A percentile compares a stretch with the other conserved stretches of the same genome.
phyloP scores from a whole-genome alignment of 2,888 invertebrate genomes.

The Conus canariensis region DNA sequence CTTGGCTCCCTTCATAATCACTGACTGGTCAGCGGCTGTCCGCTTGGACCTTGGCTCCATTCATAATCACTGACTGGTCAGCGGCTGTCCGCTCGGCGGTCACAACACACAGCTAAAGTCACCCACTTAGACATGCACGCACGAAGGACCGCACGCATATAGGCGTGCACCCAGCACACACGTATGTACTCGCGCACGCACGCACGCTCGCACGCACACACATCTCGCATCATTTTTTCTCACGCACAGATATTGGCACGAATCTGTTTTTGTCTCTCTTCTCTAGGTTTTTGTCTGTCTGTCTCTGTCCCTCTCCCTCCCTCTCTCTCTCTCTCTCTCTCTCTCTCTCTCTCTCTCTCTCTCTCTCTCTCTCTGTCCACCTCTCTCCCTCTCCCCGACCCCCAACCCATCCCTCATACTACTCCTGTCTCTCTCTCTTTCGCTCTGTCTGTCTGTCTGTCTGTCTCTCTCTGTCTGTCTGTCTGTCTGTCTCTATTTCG shows the following conservation, averaged over 20 bases:
- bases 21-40: no score
- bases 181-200: no score
- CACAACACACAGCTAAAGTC: no score
- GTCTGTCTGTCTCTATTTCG: no score
- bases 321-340: background rate
- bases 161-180: no score
- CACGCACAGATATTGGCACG: no score
- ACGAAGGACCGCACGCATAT: no score
- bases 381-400: background rate
- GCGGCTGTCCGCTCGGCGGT: no score
- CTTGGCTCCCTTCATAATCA: background rate
- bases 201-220: no score
- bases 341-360: background rate
- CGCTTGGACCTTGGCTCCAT: background rate
- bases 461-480: no score
- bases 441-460: background rate
- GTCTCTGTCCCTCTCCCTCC: background rate
- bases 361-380: background rate
- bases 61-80: background rate
- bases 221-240: no score
- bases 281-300: background rate
- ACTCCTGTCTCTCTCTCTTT: constrained; percentile 9
- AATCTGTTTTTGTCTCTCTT: background rate
- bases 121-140: no score
- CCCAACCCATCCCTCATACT: background rate